Evolutionary conservation across 2,888 invertebrate species (phyloP), one percentile per base, ranked within the genome.

Genomic region (Hartigia nigra): DNA sequence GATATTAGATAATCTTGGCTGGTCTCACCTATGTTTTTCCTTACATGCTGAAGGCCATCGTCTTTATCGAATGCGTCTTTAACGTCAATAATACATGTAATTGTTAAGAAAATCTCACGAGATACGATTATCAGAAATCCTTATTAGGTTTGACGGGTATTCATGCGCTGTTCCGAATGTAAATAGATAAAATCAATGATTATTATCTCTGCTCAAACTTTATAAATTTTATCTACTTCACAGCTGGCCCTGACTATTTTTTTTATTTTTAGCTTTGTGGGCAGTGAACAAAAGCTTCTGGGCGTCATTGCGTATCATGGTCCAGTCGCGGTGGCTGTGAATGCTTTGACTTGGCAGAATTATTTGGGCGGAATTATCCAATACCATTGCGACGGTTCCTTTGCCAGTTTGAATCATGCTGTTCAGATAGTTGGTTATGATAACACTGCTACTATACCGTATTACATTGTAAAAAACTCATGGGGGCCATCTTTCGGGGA

Each of bases 341-440:
- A 97, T 91, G 97, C 97, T 0, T 92, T 95, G 37, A 94, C 95
- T 1, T 97, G 97, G 97, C 96, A 97, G 91, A 95, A 97, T 91
- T 97, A 97, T 89, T 92, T 97, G 12, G 96, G 96, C 0, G 97
- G 97, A 0, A 94, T 97, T 69, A 96, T 97, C 87, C 96, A 96
- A 88, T 96, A 93, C 88, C 95, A 97, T 87, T 97, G 97, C 93
- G 94, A 95, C 78, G 94, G 94, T 3, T 90, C 92, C 0, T 90
- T 93, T 0, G 77, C 87, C 1, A 93, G 93, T 70, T 91, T 96
- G n/a, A 97, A 97, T 90, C 97, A 97, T 88, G 97, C 97, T 0
- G 96, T 97, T 0, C 94, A 96, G 89, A 93, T 97, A 76, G 95
- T 97, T 0, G 97, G 98, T 1, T 98, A 97, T 89, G 96, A 97